Evolutionary conservation across 2,888 invertebrate species (phyloP).

Genomic region (Drosophila ustulata): DNA sequence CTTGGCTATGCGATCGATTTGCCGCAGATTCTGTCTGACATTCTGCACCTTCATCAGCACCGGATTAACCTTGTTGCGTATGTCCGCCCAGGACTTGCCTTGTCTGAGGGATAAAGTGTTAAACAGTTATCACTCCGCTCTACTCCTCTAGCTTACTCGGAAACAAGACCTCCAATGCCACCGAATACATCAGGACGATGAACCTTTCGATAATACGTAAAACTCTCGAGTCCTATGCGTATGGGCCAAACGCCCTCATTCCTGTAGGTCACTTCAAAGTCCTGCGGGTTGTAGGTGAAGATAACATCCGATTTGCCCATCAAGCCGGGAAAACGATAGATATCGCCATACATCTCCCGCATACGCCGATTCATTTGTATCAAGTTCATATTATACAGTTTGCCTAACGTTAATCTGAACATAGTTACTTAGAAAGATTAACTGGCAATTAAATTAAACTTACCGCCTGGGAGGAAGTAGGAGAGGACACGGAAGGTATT

Average conservation of each 20-base stretch:
- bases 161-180: slow-evolving; percentile 76
- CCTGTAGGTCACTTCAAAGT: slow-evolving; percentile 85
- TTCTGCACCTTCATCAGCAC: slow-evolving; percentile 81
- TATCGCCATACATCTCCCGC: slow-evolving; percentile 83
- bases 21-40: slow-evolving; percentile 71
- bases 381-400: slow-evolving; percentile 68
- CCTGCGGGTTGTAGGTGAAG: slow-evolving; percentile 86
- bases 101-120: slow-evolving; percentile 84
- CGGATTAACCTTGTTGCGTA: slow-evolving; percentile 87
- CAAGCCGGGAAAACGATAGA: slow-evolving; percentile 85
- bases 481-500: slow-evolving; percentile 60
- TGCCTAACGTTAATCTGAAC: slow-evolving; percentile 45
- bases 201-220: slow-evolving; percentile 84
- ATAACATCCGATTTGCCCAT: slow-evolving; percentile 82
- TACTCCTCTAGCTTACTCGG: slow-evolving; percentile 64
- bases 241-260: slow-evolving; percentile 86
- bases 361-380: slow-evolving; percentile 71
- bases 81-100: slow-evolving; percentile 89
- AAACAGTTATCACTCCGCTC: background rate
- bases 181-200: slow-evolving; percentile 84
- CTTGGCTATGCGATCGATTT: slow-evolving; percentile 75
- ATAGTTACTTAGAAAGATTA: background rate
- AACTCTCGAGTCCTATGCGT: slow-evolving; percentile 84
- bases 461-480: slow-evolving; percentile 80
- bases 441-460: background rate